A percentile compares a stretch with the other conserved stretches of the same genome.
These are phyloP conservation scores for Alaudala cheleensis DNA, from an alignment of 2,113 vertebrate genomes.

Conservation along the genomic window DNA sequence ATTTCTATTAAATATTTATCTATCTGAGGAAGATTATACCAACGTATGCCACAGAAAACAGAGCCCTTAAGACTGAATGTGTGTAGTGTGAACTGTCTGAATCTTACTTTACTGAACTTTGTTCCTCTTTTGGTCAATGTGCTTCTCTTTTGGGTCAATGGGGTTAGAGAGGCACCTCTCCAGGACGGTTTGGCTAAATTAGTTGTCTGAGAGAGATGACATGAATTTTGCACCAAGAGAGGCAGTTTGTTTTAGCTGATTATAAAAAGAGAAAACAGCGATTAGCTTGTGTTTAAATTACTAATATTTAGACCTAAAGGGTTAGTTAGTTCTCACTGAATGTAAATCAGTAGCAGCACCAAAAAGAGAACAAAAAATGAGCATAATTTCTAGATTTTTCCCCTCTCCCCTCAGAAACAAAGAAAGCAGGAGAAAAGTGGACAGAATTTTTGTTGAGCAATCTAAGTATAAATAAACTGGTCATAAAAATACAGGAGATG, in stretches of 20 bases:
- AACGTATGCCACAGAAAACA: neutral
- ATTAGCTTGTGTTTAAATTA: neutral
- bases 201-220: neutral
- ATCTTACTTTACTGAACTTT: neutral
- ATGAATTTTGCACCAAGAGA: neutral
- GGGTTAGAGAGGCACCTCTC: neutral
- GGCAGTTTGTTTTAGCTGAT: neutral
- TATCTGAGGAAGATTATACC: neutral
- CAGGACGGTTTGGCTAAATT: neutral
- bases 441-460: neutral
- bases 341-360: neutral
- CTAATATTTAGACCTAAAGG: neutral
- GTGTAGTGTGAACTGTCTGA: neutral
- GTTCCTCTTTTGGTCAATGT: neutral
- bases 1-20: neutral
- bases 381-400: neutral
- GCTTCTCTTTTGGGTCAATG: neutral
- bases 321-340: neutral
- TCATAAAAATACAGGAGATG: neutral
- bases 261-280: neutral
- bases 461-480: neutral
- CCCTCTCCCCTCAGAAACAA: neutral
- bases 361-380: neutral
- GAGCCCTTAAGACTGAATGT: neutral
- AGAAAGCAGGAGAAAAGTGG: neutral